Percentiles rank a stretch among this genome's conserved stretches.
Evolutionary conservation across 2,797 vertebrate genomes (phyloP).

Genomic region (Sphenodon punctatus): DNA sequence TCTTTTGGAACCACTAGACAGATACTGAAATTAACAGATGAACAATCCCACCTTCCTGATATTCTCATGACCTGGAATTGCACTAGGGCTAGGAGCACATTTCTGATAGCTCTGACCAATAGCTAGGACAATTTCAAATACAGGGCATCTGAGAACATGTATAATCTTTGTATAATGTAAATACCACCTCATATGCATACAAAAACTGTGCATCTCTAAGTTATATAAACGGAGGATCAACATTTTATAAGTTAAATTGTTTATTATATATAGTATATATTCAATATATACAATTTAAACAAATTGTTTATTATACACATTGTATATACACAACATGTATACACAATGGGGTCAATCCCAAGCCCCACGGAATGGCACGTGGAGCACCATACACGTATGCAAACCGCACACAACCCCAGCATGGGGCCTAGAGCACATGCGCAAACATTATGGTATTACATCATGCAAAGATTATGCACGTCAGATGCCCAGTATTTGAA

Average conservation of each 20-base stretch:
- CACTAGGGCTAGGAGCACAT: not conserved
- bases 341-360: no score
- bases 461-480: no score
- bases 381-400: no score
- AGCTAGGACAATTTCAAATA: not conserved
- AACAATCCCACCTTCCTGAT: not conserved
- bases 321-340: no score
- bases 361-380: no score
- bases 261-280: no score
- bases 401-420: no score
- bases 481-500: no score
- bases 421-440: no score
- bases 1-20: not conserved
- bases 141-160: fast-evolving
- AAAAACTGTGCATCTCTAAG: not conserved
- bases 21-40: not conserved
- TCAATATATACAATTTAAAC: no score
- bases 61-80: not conserved
- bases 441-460: no score
- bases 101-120: not conserved
- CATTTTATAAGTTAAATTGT: not conserved
- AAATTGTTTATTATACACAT: no score
- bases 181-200: not conserved
- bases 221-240: not conserved
- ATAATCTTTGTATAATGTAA: not conserved